phyloP scores from a whole-genome alignment of 2,888 invertebrate species.

The Timandra comae region DNA sequence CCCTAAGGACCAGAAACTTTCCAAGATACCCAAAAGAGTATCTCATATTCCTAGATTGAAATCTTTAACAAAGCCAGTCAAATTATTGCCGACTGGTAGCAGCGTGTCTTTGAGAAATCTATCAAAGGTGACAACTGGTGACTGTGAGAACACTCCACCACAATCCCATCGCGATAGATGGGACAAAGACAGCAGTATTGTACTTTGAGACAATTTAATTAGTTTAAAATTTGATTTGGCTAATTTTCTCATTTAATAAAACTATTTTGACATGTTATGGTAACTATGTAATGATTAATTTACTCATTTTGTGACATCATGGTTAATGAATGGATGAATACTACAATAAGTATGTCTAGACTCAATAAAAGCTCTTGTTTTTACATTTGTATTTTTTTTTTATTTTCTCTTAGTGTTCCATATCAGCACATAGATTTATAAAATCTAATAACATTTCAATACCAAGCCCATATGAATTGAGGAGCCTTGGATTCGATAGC shows the following conservation, averaged over 20 bases:
- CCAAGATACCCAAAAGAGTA: conserved; percentile 45
- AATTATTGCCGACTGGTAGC: conserved; percentile 39
- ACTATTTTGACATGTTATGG: conserved; percentile 10
- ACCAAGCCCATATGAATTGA: too few relatives aligned
- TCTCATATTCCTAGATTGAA: conserved; percentile 68
- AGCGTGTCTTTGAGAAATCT: conserved; percentile 57
- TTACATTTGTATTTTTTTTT: conserved; percentile 10
- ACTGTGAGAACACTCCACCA: conserved; percentile 71
- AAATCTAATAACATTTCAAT: too few relatives aligned
- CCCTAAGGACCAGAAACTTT: conserved; percentile 39
- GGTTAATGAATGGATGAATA: conserved; percentile 13
- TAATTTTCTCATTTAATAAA: conserved; percentile 5
- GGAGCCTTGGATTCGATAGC: too few relatives aligned
- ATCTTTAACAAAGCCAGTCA: conserved; percentile 46
- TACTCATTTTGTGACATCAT: conserved; percentile 26
- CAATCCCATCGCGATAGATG: conserved; percentile 66
- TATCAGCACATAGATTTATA: too few relatives aligned
- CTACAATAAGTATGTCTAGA: conserved; percentile 26
- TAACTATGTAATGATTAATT: conserved; percentile 4
- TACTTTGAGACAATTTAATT: conserved; percentile 38
- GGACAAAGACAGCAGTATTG: conserved; percentile 71
- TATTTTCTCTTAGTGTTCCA: conserved; percentile 13
- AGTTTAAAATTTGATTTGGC: conserved; percentile 1
- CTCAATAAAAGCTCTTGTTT: conserved; percentile 19
- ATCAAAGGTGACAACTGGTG: conserved; percentile 47